phyloP scores from a whole-genome alignment of 2,113 vertebrate genomes.

The Cyprinus carpio region DNA sequence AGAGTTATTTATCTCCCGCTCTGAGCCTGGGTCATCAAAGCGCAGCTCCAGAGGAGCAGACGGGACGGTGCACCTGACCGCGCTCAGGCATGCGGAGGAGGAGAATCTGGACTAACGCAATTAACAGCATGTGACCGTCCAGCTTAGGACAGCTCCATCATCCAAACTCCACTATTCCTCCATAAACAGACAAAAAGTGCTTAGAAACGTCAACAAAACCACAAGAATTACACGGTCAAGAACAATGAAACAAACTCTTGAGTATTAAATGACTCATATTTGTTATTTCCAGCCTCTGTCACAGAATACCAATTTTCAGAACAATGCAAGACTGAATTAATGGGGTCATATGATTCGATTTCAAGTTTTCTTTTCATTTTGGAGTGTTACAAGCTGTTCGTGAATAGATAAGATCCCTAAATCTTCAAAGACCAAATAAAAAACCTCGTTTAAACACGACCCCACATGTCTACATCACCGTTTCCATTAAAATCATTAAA shows the following conservation, averaged over 20 bases:
- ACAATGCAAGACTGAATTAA: not conserved
- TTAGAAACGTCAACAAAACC: not conserved
- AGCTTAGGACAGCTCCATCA: not conserved
- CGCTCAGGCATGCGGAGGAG: not conserved
- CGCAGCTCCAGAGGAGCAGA: too few species aligned
- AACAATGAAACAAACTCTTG: not conserved
- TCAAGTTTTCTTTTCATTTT: too few species aligned
- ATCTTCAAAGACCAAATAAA: too few species aligned
- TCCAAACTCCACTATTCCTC: not conserved
- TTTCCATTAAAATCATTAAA: too few species aligned
- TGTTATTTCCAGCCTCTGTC: not conserved
- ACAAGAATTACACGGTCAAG: not conserved
- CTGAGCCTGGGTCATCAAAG: not conserved
- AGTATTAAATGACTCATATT: not conserved
- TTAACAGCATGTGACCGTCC: slow-evolving; percentile 69
- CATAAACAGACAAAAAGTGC: not conserved
- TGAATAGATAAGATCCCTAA: too few species aligned
- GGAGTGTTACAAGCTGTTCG: too few species aligned
- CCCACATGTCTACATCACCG: too few species aligned
- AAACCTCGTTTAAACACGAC: too few species aligned
- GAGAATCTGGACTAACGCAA: slow-evolving; percentile 65
- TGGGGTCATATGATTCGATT: too few species aligned
- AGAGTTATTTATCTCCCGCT: not conserved
- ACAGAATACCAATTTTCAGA: not conserved
- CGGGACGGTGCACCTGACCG: not conserved